Evolutionary conservation across 2,888 invertebrate species (phyloP).

Genomic region (Pedicia rivosa): DNA sequence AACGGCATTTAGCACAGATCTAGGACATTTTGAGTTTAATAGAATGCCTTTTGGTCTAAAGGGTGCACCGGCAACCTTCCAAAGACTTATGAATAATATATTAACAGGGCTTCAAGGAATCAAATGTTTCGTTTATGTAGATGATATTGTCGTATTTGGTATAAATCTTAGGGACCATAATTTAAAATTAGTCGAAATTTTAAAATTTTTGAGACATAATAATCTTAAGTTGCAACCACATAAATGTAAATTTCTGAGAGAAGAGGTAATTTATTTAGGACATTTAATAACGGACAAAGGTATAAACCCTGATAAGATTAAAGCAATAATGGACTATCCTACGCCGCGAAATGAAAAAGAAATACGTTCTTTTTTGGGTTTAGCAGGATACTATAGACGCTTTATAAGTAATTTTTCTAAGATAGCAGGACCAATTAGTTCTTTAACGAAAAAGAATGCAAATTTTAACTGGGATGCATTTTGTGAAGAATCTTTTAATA

Average conservation of each 20-base stretch:
- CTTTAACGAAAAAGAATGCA: slow-evolving; percentile 11
- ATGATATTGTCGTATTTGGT: no score
- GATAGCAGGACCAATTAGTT: slow-evolving; percentile 12
- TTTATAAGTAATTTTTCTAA: slow-evolving; percentile 12
- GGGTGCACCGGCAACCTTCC: slow-evolving; percentile 8
- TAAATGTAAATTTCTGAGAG: no score
- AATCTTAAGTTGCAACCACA: slow-evolving; percentile 16
- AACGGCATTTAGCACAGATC: slow-evolving; percentile 8
- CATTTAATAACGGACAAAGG: slow-evolving; percentile 18
- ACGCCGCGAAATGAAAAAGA: slow-evolving; percentile 13
- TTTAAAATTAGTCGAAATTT: no score
- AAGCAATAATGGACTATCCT: slow-evolving; percentile 13
- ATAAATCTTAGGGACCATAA: no score
- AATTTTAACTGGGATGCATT: slow-evolving; percentile 8
- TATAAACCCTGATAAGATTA: slow-evolving; percentile 13
- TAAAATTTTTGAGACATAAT: no score
- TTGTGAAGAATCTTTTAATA: slow-evolving; percentile 8
- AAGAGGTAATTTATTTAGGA: slow-evolving; percentile 13
- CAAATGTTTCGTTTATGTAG: no score
- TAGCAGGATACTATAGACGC: no score
- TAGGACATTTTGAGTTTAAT: slow-evolving; percentile 8
- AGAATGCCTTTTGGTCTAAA: slow-evolving; percentile 9
- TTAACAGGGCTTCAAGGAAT: slow-evolving; percentile 19
- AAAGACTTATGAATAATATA: slow-evolving; percentile 14
- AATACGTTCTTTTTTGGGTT: slow-evolving; percentile 14